phyloP scores from a whole-genome alignment of 2,113 vertebrate species.

The Pantherophis guttatus region DNA sequence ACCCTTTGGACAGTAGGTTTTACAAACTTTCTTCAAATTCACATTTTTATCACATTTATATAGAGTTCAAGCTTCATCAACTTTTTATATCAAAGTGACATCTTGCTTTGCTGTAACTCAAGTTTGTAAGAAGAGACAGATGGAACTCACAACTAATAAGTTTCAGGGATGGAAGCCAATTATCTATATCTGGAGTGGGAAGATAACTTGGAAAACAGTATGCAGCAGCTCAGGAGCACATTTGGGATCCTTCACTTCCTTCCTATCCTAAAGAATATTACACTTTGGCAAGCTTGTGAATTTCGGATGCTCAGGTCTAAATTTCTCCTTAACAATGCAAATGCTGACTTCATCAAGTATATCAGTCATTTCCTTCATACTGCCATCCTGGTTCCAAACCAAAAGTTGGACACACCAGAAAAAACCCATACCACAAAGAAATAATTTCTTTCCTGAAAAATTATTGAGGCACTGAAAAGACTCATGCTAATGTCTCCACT shows the following conservation, averaged over 20 bases:
- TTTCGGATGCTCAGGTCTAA: neutral
- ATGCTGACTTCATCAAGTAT: neutral
- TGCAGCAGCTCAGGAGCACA: neutral
- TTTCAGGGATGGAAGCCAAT: neutral
- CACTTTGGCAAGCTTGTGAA: neutral
- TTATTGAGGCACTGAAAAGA: neutral
- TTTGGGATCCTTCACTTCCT: neutral
- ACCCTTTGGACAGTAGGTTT: neutral
- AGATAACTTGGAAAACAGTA: neutral
- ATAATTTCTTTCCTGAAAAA: neutral
- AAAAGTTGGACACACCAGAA: neutral
- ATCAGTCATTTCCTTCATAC: slow-evolving; percentile 2
- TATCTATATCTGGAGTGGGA: neutral
- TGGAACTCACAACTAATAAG: neutral
- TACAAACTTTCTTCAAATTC: neutral
- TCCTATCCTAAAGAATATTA: neutral
- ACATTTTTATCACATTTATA: neutral
- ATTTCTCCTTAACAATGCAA: neutral
- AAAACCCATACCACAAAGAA: neutral
- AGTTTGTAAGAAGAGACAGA: neutral
- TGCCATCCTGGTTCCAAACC: neutral
- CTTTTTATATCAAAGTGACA: neutral
- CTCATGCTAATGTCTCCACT: neutral
- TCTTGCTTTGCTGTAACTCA: neutral
- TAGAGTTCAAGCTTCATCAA: neutral